Percentiles rank a stretch among this genome's conserved stretches.
These are phyloP conservation scores for Gasteruption jaculator DNA, from an alignment of 2,888 invertebrate genomes.

Conservation along the genomic window DNA sequence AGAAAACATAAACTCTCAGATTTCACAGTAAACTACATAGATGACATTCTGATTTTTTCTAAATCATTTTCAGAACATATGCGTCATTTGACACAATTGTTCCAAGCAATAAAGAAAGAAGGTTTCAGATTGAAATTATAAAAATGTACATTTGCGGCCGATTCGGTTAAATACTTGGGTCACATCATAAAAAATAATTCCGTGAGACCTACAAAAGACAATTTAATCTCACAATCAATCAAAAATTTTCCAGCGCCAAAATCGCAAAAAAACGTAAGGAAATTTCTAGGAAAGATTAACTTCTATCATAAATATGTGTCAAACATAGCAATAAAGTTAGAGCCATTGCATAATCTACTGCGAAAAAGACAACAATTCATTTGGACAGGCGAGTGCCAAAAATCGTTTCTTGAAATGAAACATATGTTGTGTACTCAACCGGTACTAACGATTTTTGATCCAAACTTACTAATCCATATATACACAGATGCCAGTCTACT, in stretches of 20 bases:
- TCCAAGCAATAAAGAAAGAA: slow-evolving; percentile 24
- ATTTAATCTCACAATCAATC: slow-evolving; percentile 21
- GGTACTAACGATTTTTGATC: slow-evolving; percentile 30
- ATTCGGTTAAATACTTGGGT: slow-evolving; percentile 20
- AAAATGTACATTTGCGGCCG: slow-evolving; percentile 23
- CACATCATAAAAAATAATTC: slow-evolving; percentile 20
- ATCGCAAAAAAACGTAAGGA: slow-evolving; percentile 16
- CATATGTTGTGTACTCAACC: slow-evolving; percentile 27
- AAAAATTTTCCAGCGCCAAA: slow-evolving; percentile 20
- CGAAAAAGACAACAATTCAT: slow-evolving; percentile 23
- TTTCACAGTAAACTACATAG: slow-evolving; percentile 29
- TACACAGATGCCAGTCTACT: slow-evolving; percentile 31
- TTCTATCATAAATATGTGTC: slow-evolving; percentile 19
- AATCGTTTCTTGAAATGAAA: slow-evolving; percentile 25
- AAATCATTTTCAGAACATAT: slow-evolving; percentile 26
- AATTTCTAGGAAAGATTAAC: slow-evolving; percentile 18
- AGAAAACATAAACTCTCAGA: slow-evolving; percentile 21
- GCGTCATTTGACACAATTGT: slow-evolving; percentile 21
- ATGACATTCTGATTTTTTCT: slow-evolving; percentile 29
- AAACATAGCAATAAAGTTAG: slow-evolving; percentile 16
- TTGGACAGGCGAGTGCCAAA: slow-evolving; percentile 27
- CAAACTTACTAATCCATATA: slow-evolving; percentile 26
- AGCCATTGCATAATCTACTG: slow-evolving; percentile 22
- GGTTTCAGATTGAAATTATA: slow-evolving; percentile 24
- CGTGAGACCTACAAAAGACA: slow-evolving; percentile 24